Evolutionary conservation across 1,140 invertebrate genomes (phyloP).

Genomic region (Apis dorsata): DNA sequence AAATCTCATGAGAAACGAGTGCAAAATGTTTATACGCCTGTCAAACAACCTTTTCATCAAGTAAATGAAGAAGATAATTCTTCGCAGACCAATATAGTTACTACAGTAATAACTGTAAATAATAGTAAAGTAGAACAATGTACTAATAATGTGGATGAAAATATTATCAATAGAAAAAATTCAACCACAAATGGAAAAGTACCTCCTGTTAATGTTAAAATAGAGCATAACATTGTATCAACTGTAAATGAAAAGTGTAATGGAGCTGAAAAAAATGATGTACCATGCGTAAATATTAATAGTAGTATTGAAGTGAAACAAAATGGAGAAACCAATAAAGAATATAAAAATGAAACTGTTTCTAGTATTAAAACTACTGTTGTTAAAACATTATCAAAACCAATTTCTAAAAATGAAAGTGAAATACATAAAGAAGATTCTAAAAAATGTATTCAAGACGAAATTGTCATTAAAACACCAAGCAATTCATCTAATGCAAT

Average conservation of each 20-base stretch:
- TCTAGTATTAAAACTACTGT: constrained; percentile 52
- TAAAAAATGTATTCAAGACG: constrained; percentile 34
- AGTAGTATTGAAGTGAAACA: constrained; percentile 72
- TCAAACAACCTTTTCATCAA: constrained; percentile 63
- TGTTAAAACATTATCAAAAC: constrained; percentile 54
- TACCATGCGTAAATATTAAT: constrained; percentile 68
- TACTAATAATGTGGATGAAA: constrained; percentile 60
- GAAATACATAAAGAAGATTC: constrained; percentile 43
- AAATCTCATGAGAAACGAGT: constrained; percentile 55
- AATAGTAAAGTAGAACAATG: constrained; percentile 63
- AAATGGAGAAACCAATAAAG: constrained; percentile 66
- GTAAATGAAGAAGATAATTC: constrained; percentile 61
- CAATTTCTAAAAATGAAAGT: constrained; percentile 44
- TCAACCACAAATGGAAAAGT: constrained; percentile 58
- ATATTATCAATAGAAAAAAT: constrained; percentile 60
- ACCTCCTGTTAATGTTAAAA: constrained; percentile 67
- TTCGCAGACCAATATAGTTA: constrained; percentile 69
- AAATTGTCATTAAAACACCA: constrained; percentile 29
- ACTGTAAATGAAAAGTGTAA: constrained; percentile 66
- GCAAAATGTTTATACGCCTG: constrained; percentile 58
- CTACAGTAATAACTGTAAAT: constrained; percentile 66
- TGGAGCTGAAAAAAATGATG: constrained; percentile 64
- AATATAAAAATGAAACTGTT: constrained; percentile 60
- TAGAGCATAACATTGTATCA: constrained; percentile 68
- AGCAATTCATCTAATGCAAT: constrained; percentile 16